Evolutionary conservation across 2,888 invertebrate genomes (phyloP).

Genomic region (Pseudeuparius sepicola): DNA sequence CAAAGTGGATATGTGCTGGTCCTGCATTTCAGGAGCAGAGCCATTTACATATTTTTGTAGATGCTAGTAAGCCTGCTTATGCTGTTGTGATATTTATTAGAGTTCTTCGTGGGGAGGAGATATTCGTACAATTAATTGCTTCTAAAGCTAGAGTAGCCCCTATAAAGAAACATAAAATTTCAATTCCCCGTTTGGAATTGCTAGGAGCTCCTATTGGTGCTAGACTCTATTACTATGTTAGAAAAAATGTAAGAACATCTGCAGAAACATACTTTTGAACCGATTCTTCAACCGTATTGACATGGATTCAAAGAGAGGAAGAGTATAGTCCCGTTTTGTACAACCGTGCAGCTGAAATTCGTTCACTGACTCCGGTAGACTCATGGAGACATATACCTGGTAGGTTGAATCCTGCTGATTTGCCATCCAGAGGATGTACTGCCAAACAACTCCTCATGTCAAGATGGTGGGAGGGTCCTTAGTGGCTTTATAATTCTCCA

Average conservation of each 20-base stretch:
- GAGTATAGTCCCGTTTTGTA: constrained; percentile 27
- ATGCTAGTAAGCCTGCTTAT: constrained; percentile 13
- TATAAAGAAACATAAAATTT: constrained; percentile 14
- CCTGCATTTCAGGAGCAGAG: not conserved
- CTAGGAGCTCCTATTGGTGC: constrained; percentile 15
- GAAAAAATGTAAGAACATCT: constrained; percentile 7
- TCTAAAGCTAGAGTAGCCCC: constrained; percentile 15
- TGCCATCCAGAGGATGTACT: constrained; percentile 29
- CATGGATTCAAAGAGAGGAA: constrained; percentile 26
- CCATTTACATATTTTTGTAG: constrained; percentile 18
- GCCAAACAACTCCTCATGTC: constrained; percentile 24
- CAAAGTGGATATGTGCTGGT: constrained; percentile 14
- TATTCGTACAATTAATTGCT: constrained; percentile 14
- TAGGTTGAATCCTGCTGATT: constrained; percentile 28
- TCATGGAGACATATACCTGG: constrained; percentile 30
- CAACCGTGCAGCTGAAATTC: constrained; percentile 28
- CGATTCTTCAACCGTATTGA: constrained; percentile 26
- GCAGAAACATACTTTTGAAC: constrained; percentile 22
- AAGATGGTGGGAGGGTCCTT: constrained; percentile 31
- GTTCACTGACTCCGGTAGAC: constrained; percentile 17
- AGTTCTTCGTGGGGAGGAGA: constrained; percentile 3
- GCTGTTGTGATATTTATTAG: constrained; percentile 7
- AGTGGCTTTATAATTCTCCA: constrained; percentile 23
- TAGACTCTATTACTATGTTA: constrained; percentile 12
- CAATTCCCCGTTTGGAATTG: constrained; percentile 19